Evolutionary conservation across 2,797 vertebrate species (phyloP), one percentile per base, ranked within the genome.

Genomic region (Cercopithecus diana): DNA sequence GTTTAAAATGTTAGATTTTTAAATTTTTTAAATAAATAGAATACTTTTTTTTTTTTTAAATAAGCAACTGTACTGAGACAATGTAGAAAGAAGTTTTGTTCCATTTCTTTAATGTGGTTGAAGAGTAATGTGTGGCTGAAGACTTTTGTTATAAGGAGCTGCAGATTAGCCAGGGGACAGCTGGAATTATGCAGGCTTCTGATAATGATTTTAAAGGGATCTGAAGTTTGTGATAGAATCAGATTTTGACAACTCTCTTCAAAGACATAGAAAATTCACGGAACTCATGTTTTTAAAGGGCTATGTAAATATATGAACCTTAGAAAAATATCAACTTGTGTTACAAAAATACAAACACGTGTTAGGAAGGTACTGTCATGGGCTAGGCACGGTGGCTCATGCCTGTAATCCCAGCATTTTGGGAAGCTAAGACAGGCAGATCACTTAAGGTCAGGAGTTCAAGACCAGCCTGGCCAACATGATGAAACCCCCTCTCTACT

Each of bases 91-190:
- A 33, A 9, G 0, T 39, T 64, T 5, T 6, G 39, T 50, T 82
- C 39, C 19, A 0, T 24, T 41, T 33, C 9, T 14, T 7, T 7
- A 0, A 2, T 0, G 9, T 14, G 43, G 14, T 2, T 15, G 50
- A 55, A 72, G n/a, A 39, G 13, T 39, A 10, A 1, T 0, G 41
- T 0, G 5, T 17, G 43, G 39, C 24, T 3, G n/a, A 30, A 57
- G 36, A 5, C 3, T 26, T 10, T 22, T 33, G 30, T 24, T 1
- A 0, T 1, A 8, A 2, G 0, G 7, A 45, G 33, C 22, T 55
- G 50, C 17, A 2, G 1, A 2, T 10, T 2, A 41, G 7, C 33
- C 7, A 2, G 39, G 10, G 2, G 15, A 1, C 0, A 20, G 20
- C 61, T 10, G 2, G 24, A 26, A 7, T 2, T 11, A 0, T 6